These are phyloP conservation scores for Limonius californicus DNA, from an alignment of 1,140 invertebrate genomes.

Conservation along the genomic window DNA sequence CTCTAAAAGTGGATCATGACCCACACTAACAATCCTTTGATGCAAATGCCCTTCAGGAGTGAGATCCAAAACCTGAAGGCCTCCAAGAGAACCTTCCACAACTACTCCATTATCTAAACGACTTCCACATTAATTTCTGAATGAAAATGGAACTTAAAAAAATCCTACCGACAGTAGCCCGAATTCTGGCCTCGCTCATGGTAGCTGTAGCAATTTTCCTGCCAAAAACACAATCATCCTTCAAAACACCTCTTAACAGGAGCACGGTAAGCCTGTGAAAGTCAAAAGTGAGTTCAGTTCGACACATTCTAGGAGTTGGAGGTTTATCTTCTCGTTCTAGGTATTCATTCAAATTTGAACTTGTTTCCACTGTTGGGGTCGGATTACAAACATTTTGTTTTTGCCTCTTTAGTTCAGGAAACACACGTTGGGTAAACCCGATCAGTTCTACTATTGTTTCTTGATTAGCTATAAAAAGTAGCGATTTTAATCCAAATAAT, in stretches of 20 bases:
- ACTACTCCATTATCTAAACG: conserved; percentile 54
- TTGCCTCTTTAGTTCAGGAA: conserved; percentile 52
- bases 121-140: too few species aligned
- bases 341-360: conserved; percentile 28
- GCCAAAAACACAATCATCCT: conserved; percentile 66
- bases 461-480: conserved; percentile 73
- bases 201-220: conserved; percentile 92
- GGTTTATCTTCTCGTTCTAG: conserved; percentile 33
- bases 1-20: conserved; percentile 65
- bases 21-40: conserved; percentile 81
- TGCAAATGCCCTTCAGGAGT: conserved; percentile 79
- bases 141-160: background rate
- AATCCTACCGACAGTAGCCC: conserved; percentile 72
- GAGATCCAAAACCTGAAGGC: conserved; percentile 86
- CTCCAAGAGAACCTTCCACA: conserved; percentile 82
- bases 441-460: conserved; percentile 91
- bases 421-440: conserved; percentile 76
- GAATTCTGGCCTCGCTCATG: conserved; percentile 83
- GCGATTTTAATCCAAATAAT: too few species aligned
- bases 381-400: conserved; percentile 38
- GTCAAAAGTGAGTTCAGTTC: conserved; percentile 83
- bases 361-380: conserved; percentile 28
- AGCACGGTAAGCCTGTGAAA: conserved; percentile 89
- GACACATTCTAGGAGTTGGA: conserved; percentile 36
- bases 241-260: conserved; percentile 72